phyloP scores from a whole-genome alignment of 2,888 invertebrate genomes.

The Neelides folsomi region DNA sequence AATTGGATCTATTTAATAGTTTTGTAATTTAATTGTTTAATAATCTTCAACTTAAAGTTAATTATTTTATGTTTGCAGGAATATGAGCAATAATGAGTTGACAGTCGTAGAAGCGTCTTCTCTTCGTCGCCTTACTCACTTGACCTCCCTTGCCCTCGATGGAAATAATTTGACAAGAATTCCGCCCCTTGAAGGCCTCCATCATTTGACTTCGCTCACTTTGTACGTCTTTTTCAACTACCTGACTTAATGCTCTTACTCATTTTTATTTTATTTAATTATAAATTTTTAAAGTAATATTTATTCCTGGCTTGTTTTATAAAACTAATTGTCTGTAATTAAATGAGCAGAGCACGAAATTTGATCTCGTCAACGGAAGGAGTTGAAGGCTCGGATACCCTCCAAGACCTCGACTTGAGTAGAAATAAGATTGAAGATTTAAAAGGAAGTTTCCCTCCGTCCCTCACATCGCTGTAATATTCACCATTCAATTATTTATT shows the following conservation, averaged over 20 bases:
- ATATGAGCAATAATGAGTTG: slow-evolving; percentile 42
- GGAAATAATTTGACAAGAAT: slow-evolving; percentile 46
- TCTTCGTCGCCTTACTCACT: slow-evolving; percentile 42
- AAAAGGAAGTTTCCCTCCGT: too few species aligned
- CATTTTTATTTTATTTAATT: too few species aligned
- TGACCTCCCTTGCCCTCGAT: slow-evolving; percentile 47
- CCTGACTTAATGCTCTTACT: too few species aligned
- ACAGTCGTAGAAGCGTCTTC: slow-evolving; percentile 41
- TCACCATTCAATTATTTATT: too few species aligned
- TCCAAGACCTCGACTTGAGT: slow-evolving; percentile 50
- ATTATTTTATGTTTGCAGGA: slow-evolving; percentile 37
- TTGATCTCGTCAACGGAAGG: slow-evolving; percentile 12
- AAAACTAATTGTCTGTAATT: neutral
- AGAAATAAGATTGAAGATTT: slow-evolving; percentile 49
- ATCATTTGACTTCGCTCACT: slow-evolving; percentile 40
- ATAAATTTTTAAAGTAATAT: too few species aligned
- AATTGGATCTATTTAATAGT: neutral
- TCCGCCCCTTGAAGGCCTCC: slow-evolving; percentile 39
- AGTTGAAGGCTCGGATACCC: slow-evolving; percentile 35
- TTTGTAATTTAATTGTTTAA: neutral
- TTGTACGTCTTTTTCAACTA: slow-evolving; percentile 46
- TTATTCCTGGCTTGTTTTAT: neutral
- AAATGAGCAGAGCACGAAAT: slow-evolving; percentile 21
- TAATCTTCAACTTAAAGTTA: neutral
- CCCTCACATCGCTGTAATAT: too few species aligned